Percentiles rank a stretch among this genome's conserved stretches.
Conservation (phyloP, 2,113 vertebrate species). For the Corydoras sp. region DNA sequence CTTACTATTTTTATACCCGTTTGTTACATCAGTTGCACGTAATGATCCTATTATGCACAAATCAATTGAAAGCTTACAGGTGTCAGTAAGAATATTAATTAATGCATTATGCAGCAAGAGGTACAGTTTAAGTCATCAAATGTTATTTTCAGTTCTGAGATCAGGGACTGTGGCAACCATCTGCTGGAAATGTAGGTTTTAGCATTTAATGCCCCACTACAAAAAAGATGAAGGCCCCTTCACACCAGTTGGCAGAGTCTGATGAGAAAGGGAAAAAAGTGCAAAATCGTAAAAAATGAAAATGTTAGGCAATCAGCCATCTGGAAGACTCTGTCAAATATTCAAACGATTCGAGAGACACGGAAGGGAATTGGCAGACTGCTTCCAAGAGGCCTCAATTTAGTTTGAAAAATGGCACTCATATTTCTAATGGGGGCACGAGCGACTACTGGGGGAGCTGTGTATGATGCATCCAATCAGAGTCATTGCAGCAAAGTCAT, state of each 20-base stretch:
- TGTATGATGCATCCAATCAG: slow-evolving; percentile 33
- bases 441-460: slow-evolving; percentile 10
- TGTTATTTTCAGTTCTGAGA: slow-evolving; percentile 40
- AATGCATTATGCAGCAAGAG: too few species aligned
- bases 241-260: slow-evolving; percentile 45
- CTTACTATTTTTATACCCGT: too few species aligned
- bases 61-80: too few species aligned
- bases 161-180: slow-evolving; percentile 43
- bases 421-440: slow-evolving; percentile 40
- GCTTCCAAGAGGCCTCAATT: slow-evolving; percentile 50
- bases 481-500: slow-evolving; percentile 23
- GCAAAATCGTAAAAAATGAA: slow-evolving; percentile 45
- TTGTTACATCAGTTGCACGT: too few species aligned
- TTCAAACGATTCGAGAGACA: slow-evolving; percentile 47
- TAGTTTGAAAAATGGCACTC: slow-evolving; percentile 51
- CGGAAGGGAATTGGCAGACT: slow-evolving; percentile 45
- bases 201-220: slow-evolving; percentile 40
- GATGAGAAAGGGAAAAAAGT: slow-evolving; percentile 30
- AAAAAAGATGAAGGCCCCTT: slow-evolving; percentile 39
- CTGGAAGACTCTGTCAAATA: slow-evolving; percentile 49
- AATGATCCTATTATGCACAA: too few species aligned
- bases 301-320: slow-evolving; percentile 53
- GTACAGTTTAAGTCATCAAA: slow-evolving; percentile 2
- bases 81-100: too few species aligned
- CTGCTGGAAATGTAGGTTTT: slow-evolving; percentile 43